Evolutionary conservation across 2,113 vertebrate genomes (phyloP).

Genomic region (Nycticorax nycticorax): DNA sequence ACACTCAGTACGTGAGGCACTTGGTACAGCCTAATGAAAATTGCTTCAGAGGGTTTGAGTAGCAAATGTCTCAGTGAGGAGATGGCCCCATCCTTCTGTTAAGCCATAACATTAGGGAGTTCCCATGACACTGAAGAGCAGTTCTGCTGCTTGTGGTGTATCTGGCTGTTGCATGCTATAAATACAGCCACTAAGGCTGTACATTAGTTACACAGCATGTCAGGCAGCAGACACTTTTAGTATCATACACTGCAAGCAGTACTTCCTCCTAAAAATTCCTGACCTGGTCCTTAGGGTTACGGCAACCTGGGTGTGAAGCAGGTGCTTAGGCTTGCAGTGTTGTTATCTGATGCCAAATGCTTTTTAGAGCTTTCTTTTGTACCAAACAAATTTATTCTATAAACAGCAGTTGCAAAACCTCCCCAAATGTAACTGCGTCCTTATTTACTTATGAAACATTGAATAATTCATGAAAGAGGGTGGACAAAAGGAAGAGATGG

Average conservation of each 20-base stretch:
- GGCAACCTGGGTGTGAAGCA: not conserved
- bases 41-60: not conserved
- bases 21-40: not conserved
- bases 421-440: not conserved
- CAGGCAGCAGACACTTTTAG: not conserved
- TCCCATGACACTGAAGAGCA: not conserved
- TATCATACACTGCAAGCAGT: not conserved
- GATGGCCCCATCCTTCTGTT: not conserved
- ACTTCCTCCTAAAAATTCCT: not conserved
- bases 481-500: not conserved
- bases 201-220: not conserved
- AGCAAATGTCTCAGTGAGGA: not conserved
- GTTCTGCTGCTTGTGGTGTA: not conserved
- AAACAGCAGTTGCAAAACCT: not conserved
- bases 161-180: not conserved
- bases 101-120: not conserved
- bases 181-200: not conserved
- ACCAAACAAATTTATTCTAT: not conserved
- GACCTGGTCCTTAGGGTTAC: not conserved
- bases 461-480: not conserved
- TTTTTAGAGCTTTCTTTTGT: not conserved
- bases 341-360: not conserved
- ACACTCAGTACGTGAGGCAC: not conserved
- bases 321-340: not conserved
- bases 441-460: not conserved